Conservation (phyloP, 2,888 invertebrate species). For the Crematogaster levior region DNA sequence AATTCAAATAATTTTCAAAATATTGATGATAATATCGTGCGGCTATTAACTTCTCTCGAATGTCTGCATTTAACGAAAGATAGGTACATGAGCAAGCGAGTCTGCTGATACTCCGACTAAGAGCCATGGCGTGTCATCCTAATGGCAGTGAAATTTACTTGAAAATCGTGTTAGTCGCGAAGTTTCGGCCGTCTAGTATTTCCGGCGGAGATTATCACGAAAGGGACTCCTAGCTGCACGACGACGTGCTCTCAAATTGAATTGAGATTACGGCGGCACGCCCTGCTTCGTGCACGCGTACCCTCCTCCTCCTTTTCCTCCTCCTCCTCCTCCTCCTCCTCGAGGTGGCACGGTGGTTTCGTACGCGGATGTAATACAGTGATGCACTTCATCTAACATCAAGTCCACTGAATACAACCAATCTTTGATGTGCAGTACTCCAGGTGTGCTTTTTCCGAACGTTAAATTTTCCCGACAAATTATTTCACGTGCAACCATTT, state of each 20-base stretch:
- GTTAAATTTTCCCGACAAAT: neutral
- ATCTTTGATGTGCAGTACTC: neutral
- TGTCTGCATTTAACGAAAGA: slow-evolving; percentile 10
- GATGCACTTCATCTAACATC: neutral
- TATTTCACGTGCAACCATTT: neutral
- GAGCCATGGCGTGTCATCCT: slow-evolving; percentile 80
- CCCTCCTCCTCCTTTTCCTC: neutral
- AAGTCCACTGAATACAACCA: slow-evolving; percentile 11
- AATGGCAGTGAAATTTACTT: slow-evolving; percentile 79
- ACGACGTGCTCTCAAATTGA: slow-evolving; percentile 63
- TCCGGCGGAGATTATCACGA: slow-evolving; percentile 52
- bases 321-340: neutral
- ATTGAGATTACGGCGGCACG: slow-evolving; percentile 56
- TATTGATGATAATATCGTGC: neutral
- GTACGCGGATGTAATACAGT: neutral
- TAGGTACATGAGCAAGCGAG: slow-evolving; percentile 34
- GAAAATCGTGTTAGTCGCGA: slow-evolving; percentile 76
- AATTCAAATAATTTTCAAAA: slow-evolving; percentile 27
- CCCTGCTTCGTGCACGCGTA: slow-evolving; percentile 30
- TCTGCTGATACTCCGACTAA: slow-evolving; percentile 70
- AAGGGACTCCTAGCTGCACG: slow-evolving; percentile 55
- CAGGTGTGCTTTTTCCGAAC: neutral
- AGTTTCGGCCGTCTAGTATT: slow-evolving; percentile 71
- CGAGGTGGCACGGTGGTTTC: neutral
- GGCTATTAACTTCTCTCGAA: neutral